These are phyloP conservation scores for Iselma pallidipennis DNA, from an alignment of 2,888 invertebrate species.

Conservation along the genomic window DNA sequence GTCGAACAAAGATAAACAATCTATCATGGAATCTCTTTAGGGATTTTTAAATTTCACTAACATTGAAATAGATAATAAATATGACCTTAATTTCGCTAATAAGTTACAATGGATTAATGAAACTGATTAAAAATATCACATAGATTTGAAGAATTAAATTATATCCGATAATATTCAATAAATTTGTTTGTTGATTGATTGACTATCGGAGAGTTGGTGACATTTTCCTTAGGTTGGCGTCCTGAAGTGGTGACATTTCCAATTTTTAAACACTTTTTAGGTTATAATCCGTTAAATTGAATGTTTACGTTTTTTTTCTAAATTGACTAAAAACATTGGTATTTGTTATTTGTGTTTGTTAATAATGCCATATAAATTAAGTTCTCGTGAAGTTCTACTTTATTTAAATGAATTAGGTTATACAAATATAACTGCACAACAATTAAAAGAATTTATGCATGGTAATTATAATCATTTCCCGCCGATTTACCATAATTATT, in stretches of 20 bases:
- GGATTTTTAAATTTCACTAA: neutral
- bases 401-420: conserved; percentile 78
- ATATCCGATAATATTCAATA: neutral
- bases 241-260: neutral
- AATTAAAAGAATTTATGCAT: conserved; percentile 77
- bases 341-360: no score
- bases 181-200: neutral
- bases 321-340: no score
- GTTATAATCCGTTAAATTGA: neutral
- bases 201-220: neutral
- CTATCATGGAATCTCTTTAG: no score
- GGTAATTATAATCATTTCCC: conserved; percentile 58
- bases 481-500: conserved; percentile 6
- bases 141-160: neutral
- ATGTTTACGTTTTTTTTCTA: neutral
- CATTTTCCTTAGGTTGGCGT: neutral
- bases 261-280: neutral
- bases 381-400: conserved; percentile 73
- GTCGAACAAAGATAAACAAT: no score
- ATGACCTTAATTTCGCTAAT: no score
- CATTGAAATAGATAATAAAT: no score
- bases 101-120: no score
- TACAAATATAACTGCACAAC: conserved; percentile 72
- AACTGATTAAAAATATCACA: neutral
- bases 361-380: conserved; percentile 56